A percentile compares a stretch with the other conserved stretches of the same genome.
Conservation (phyloP, 92 coral and sea anemone genomes). For the Muricea muricata region DNA sequence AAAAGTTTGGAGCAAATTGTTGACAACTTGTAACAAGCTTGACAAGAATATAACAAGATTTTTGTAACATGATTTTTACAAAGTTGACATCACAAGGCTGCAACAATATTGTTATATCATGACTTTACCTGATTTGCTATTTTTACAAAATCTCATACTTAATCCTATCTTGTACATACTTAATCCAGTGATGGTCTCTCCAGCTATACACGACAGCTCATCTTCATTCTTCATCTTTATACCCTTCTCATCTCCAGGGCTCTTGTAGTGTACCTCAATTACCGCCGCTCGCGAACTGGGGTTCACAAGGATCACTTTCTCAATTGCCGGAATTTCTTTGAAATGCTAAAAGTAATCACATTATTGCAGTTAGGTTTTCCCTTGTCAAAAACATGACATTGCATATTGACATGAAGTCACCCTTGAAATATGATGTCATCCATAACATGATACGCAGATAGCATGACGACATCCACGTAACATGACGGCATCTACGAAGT, state of each 20-base stretch:
- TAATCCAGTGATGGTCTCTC: slow-evolving; percentile 76
- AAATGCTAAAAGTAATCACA: slow-evolving; percentile 61
- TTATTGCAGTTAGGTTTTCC: not conserved
- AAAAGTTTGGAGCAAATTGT: no score
- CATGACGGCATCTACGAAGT: not conserved
- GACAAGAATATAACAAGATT: no score
- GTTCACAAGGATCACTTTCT: slow-evolving; percentile 74
- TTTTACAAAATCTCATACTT: not conserved
- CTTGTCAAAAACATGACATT: no score
- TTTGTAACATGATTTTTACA: no score
- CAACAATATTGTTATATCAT: no score
- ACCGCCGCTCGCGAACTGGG: slow-evolving; percentile 87
- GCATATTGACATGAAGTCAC: no score
- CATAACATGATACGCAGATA: no score
- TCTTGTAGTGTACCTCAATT: slow-evolving; percentile 71
- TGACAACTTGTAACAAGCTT: no score
- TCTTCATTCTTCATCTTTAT: slow-evolving; percentile 83
- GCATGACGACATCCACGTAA: not conserved
- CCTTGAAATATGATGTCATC: not conserved
- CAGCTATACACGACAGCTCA: slow-evolving; percentile 84
- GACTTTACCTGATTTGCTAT: no score
- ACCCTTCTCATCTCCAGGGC: slow-evolving; percentile 62
- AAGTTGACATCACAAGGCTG: no score
- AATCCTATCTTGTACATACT: slow-evolving; percentile 66
- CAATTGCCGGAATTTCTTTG: slow-evolving; percentile 85